Conservation (phyloP, 2,797 vertebrate species). For the Bufotes viridis region DNA sequence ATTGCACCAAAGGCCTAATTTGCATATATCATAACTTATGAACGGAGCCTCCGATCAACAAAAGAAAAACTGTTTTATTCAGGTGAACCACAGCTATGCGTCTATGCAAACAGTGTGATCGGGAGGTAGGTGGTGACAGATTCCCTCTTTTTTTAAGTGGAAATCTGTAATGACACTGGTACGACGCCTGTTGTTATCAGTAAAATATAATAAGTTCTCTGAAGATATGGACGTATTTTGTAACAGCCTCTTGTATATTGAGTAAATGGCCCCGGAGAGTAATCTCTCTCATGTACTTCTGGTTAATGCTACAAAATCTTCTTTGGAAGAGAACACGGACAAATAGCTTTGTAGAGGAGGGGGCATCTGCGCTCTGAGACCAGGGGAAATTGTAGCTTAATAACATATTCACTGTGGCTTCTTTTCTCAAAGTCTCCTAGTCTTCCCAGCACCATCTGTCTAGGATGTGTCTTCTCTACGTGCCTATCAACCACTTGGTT, state of each 20-base stretch:
- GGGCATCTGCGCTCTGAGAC: slow-evolving; percentile 67
- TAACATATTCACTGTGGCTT: slow-evolving; percentile 71
- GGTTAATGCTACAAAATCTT: slow-evolving; percentile 74
- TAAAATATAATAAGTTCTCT: background rate
- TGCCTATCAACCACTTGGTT: background rate
- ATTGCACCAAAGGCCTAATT: too few species aligned
- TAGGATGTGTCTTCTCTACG: slow-evolving; percentile 22
- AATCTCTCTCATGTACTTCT: slow-evolving; percentile 71
- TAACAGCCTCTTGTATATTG: slow-evolving; percentile 62
- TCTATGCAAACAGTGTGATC: too few species aligned
- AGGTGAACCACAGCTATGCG: too few species aligned
- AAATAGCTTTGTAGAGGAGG: slow-evolving; percentile 68
- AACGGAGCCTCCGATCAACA: too few species aligned
- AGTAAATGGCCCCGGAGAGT: slow-evolving; percentile 65
- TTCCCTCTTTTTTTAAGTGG: too few species aligned
- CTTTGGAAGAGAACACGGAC: slow-evolving; percentile 67
- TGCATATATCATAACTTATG: too few species aligned
- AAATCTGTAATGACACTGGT: background rate
- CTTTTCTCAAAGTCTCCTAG: slow-evolving; percentile 67
- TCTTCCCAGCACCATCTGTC: slow-evolving; percentile 67
- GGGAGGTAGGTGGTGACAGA: too few species aligned
- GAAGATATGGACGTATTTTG: background rate
- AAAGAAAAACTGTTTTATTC: too few species aligned
- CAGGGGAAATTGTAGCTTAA: slow-evolving; percentile 70
- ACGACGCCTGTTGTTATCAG: background rate